Base-by-base conservation (phyloP, 2,888 invertebrate genomes). In the Tipula helvola region DNA sequence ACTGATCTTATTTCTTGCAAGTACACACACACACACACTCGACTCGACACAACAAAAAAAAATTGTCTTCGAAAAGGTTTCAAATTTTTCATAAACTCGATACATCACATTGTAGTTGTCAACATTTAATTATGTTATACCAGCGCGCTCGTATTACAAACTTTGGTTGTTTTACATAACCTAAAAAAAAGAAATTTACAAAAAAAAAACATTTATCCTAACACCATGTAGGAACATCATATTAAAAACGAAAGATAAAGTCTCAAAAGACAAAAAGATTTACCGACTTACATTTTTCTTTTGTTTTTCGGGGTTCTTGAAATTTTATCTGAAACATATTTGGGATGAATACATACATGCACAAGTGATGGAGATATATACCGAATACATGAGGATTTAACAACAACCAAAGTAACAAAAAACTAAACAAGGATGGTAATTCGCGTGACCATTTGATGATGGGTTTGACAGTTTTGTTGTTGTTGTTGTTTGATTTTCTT, bases 381-480 rank as follows among this genome's bases (percentile, higher is more conserved):
- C 16, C 16, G 16, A 16, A 52, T 71, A 4, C 28, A 71, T n/a
- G 18, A 71, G 28, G 71, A 71, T 71, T 71, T 52, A 52, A 47
- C 28, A 52, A 47, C 28, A 28, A 28, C 28, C 28, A 28, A 28
- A 28, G 47, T 47, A 28, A 28, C 3, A 12, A 47, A 47, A 16
- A 10, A 71, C 71, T 8, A 71, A 71, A 18, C 10, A 71, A 28
- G 71, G 28, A 71, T 71, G 71, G 8, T 71, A 71, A 71, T 71
- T 71, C 71, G 71, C 71, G 71, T 71, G 71, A 71, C 71, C 71
- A 71, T 71, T 71, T 71, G 71, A 71, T 71, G 71, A 71, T 71
- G 71, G 71, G 71, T 71, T 71, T 71, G 71, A 71, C 71, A 71
- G 71, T 71, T 71, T 71, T 71, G 16, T 39, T 39, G 5, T 52